Conservation (phyloP, 2,888 invertebrate genomes). For the Stenolophus ochropezus region DNA sequence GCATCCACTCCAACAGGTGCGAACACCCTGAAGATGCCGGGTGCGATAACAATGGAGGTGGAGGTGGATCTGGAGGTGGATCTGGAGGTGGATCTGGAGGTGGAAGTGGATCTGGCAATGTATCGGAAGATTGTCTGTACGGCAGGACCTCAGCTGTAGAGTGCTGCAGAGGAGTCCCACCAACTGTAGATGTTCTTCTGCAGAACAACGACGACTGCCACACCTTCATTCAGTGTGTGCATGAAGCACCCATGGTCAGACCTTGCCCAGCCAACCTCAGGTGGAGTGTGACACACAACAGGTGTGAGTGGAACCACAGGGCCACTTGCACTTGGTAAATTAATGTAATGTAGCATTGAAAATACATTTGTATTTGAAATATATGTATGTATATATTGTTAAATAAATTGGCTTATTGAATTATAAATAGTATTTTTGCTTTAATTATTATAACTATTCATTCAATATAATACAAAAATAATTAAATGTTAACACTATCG, state of each 20-base stretch:
- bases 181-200: constrained; percentile 29
- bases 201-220: constrained; percentile 47
- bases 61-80: not conserved
- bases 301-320: constrained; percentile 57
- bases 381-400: no score
- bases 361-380: no score
- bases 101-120: no score
- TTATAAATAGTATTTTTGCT: no score
- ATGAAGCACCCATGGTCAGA: constrained; percentile 30
- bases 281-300: constrained; percentile 34
- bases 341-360: no score
- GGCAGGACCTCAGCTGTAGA: constrained; percentile 20
- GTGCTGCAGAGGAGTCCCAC: constrained; percentile 39
- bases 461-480: no score
- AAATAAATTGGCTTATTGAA: no score
- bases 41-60: constrained; percentile 29
- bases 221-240: constrained; percentile 47
- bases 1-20: constrained; percentile 48
- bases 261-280: constrained; percentile 52
- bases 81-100: no score
- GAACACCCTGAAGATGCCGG: constrained; percentile 52
- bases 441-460: no score
- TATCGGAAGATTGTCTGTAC: constrained; percentile 12
- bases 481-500: no score
- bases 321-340: constrained; percentile 57